Evolutionary conservation across 2,888 invertebrate species (phyloP).

Genomic region (Drosophila atripex): DNA sequence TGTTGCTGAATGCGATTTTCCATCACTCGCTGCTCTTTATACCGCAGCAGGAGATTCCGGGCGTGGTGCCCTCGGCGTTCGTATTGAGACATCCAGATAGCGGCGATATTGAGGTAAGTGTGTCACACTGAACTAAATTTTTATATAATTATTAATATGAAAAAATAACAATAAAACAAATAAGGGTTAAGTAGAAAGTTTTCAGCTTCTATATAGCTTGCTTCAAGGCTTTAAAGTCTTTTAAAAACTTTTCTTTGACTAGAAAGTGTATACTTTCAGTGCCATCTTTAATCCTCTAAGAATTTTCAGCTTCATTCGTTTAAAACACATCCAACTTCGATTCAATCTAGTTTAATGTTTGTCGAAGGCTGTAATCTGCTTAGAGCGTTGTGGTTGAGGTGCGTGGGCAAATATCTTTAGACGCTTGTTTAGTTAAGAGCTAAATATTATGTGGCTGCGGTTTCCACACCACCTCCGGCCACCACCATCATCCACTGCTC

Average conservation of each 20-base stretch:
- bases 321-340: slow-evolving; percentile 17
- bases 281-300: background rate
- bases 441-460: slow-evolving; percentile 48
- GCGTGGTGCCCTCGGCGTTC: slow-evolving; percentile 90
- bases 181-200: no score
- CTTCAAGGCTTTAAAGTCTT: no score
- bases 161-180: no score
- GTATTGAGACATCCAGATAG: slow-evolving; percentile 90
- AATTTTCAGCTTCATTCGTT: slow-evolving; percentile 16
- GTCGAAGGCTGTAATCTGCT: slow-evolving; percentile 31
- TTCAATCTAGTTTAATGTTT: slow-evolving; percentile 45
- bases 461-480: slow-evolving; percentile 19
- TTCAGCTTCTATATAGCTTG: no score
- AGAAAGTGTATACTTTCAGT: background rate
- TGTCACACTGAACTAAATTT: background rate
- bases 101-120: slow-evolving; percentile 88
- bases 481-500: background rate
- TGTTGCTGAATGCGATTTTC: slow-evolving; percentile 90
- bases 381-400: slow-evolving; percentile 26
- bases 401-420: slow-evolving; percentile 30
- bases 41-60: slow-evolving; percentile 91
- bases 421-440: slow-evolving; percentile 53
- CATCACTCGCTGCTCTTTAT: slow-evolving; percentile 92
- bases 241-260: background rate
- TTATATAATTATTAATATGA: background rate